phyloP scores from a whole-genome alignment of 2,113 vertebrate genomes.

The Tonatia bakeri region DNA sequence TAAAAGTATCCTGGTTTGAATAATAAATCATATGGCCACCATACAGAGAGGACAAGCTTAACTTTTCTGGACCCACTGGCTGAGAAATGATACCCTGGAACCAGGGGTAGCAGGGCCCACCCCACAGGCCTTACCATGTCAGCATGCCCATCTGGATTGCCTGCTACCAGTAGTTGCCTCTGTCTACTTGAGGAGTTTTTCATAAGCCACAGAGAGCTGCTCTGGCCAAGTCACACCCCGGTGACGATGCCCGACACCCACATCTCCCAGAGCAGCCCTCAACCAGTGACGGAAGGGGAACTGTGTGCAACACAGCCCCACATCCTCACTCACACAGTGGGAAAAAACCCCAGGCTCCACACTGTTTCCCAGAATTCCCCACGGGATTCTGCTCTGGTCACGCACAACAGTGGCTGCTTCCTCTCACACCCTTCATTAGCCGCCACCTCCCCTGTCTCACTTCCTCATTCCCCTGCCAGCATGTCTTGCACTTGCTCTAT shows the following conservation, averaged over 20 bases:
- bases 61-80: neutral
- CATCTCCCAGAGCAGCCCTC: neutral
- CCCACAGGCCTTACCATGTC: neutral
- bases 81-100: neutral
- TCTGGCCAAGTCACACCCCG: neutral
- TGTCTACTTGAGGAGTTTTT: neutral
- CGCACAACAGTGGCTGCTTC: too few species aligned
- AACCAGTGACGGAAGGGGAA: accelerated
- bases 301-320: neutral
- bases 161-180: neutral
- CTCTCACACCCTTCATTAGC: neutral
- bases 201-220: neutral
- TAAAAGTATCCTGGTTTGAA: neutral
- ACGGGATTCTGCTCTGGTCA: accelerated
- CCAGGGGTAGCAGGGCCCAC: neutral
- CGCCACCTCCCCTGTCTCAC: neutral
- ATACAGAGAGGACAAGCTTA: neutral
- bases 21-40: neutral
- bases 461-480: neutral
- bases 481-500: neutral
- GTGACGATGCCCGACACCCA: too few species aligned
- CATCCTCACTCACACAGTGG: accelerated
- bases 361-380: neutral
- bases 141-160: neutral
- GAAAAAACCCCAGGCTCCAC: neutral